Evolutionary conservation across 2,888 invertebrate genomes (phyloP).

Genomic region (Scelioninae gen. 1): DNA sequence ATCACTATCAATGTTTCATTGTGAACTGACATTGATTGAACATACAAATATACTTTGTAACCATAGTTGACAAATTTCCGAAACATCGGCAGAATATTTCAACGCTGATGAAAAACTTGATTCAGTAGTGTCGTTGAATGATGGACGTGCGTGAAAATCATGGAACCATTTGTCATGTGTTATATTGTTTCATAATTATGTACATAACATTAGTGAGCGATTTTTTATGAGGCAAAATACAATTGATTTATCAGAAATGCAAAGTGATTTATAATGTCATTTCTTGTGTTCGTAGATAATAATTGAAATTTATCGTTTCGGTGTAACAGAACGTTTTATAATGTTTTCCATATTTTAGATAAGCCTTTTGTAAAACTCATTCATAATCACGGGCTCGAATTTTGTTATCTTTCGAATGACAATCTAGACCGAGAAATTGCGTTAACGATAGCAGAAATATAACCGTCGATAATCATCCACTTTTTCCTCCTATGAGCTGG

Average conservation of each 20-base stretch:
- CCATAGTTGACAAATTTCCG: slow-evolving; percentile 30
- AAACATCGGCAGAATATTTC: slow-evolving; percentile 27
- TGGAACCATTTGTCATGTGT: slow-evolving; percentile 42
- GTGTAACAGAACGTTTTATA: slow-evolving; percentile 23
- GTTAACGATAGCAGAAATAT: slow-evolving; percentile 25
- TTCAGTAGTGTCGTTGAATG: slow-evolving; percentile 8
- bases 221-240: slow-evolving; percentile 26
- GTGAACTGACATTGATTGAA: slow-evolving; percentile 42
- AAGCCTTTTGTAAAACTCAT: slow-evolving; percentile 37
- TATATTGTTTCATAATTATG: slow-evolving; percentile 45
- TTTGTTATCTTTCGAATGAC: slow-evolving; percentile 37
- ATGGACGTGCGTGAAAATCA: slow-evolving; percentile 27
- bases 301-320: slow-evolving; percentile 32
- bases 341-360: slow-evolving; percentile 45
- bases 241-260: slow-evolving; percentile 56
- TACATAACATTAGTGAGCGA: slow-evolving; percentile 44
- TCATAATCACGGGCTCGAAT: slow-evolving; percentile 23
- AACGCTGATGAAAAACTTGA: slow-evolving; percentile 23
- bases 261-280: slow-evolving; percentile 58
- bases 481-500: too few relatives aligned
- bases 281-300: slow-evolving; percentile 40
- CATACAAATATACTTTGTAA: slow-evolving; percentile 37
- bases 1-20: slow-evolving; percentile 17
- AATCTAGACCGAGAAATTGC: slow-evolving; percentile 59
- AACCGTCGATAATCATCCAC: slow-evolving; percentile 18